phyloP scores from a whole-genome alignment of 2,797 vertebrate species.

The Cryptoprocta ferox region DNA sequence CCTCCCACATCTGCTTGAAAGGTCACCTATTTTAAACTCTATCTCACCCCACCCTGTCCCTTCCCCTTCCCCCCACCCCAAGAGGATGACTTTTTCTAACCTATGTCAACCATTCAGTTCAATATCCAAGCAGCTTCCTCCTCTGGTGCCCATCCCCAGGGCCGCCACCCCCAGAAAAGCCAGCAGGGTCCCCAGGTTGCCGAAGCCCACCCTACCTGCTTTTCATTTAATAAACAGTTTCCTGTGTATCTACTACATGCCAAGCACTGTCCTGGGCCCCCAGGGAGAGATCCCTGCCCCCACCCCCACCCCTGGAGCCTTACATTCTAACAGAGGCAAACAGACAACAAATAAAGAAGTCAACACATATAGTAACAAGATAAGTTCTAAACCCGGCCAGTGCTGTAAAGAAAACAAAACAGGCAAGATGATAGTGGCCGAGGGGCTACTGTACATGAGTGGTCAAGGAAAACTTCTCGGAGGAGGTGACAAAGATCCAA shows the following conservation, averaged over 20 bases:
- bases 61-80: background rate
- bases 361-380: background rate
- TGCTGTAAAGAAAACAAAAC: background rate
- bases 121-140: background rate
- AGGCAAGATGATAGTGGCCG: background rate
- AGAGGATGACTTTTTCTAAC: slow-evolving; percentile 53
- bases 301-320: background rate
- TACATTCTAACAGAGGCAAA: background rate
- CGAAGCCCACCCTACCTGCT: background rate
- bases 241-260: background rate
- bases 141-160: background rate
- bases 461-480: background rate
- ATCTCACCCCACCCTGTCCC: slow-evolving; percentile 68
- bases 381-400: background rate
- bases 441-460: background rate
- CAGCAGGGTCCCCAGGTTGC: background rate
- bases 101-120: slow-evolving; percentile 19
- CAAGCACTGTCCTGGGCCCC: background rate
- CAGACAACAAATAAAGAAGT: background rate
- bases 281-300: background rate
- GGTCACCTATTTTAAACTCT: slow-evolving; percentile 79
- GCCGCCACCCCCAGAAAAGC: background rate
- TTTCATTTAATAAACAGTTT: background rate
- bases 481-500: background rate
- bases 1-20: slow-evolving; percentile 76